Percentiles rank a stretch among this genome's conserved stretches.
Evolutionary conservation across 2,888 invertebrate species (phyloP).

Genomic region (Biston stratarius): DNA sequence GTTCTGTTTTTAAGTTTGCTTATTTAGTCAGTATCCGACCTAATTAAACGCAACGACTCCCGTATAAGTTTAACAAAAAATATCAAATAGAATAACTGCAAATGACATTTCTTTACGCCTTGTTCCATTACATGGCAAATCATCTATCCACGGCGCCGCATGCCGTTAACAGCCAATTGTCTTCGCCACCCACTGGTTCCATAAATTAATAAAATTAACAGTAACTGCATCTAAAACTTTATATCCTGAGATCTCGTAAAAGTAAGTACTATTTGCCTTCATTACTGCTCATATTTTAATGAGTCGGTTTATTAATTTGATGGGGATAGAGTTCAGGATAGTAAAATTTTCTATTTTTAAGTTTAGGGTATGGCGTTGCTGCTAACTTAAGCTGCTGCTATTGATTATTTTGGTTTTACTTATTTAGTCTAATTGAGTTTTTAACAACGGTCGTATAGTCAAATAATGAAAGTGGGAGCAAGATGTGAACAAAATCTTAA

Average conservation of each 20-base stretch:
- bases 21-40: too few relatives aligned
- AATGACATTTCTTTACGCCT: neutral
- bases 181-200: constrained; percentile 69
- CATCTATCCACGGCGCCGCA: constrained; percentile 50
- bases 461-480: too few relatives aligned
- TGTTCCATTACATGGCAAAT: constrained; percentile 2
- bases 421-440: too few relatives aligned
- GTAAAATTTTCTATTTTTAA: neutral
- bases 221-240: constrained; percentile 45
- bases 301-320: neutral
- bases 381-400: neutral
- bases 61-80: too few relatives aligned
- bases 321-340: neutral
- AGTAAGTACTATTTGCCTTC: constrained; percentile 11
- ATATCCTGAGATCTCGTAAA: constrained; percentile 35
- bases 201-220: constrained; percentile 78
- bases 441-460: too few relatives aligned
- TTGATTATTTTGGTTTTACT: too few relatives aligned
- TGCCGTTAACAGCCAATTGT: constrained; percentile 65
- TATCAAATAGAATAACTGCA: too few relatives aligned
- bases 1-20: too few relatives aligned
- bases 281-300: constrained; percentile 9
- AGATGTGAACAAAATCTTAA: too few relatives aligned
- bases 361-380: neutral
- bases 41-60: too few relatives aligned